Conservation (phyloP, 2,113 vertebrate species). For the Plectropomus leopardus region DNA sequence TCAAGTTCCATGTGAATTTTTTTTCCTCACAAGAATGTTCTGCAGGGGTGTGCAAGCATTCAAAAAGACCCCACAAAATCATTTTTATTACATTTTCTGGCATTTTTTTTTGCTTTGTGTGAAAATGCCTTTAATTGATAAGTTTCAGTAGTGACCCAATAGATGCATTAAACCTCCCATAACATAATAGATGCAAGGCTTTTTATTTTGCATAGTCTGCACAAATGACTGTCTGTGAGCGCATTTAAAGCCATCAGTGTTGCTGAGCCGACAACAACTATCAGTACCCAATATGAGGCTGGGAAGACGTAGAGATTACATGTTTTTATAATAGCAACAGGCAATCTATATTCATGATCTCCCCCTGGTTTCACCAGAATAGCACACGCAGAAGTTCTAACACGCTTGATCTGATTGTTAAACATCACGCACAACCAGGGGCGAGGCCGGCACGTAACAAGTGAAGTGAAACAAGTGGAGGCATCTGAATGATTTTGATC, state of each 20-base stretch:
- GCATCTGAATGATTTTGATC: not conserved
- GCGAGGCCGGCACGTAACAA: not conserved
- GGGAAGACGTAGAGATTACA: not conserved
- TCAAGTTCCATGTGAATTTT: no score
- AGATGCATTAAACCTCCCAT: not conserved
- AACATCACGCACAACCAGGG: not conserved
- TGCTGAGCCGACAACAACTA: not conserved
- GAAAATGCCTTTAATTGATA: no score
- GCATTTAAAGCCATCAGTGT: not conserved
- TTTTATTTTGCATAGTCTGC: not conserved
- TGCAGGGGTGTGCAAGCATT: no score
- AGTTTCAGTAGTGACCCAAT: not conserved
- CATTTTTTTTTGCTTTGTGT: no score
- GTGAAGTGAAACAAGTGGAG: not conserved
- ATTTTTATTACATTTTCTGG: no score
- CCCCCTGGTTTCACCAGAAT: not conserved
- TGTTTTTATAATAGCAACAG: not conserved
- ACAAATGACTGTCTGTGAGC: not conserved
- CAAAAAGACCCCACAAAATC: no score
- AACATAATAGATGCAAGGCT: not conserved
- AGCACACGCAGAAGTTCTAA: not conserved
- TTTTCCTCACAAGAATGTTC: no score
- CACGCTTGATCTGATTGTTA: not conserved
- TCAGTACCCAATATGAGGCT: not conserved
- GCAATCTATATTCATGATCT: not conserved